These are phyloP conservation scores for Rhinoderma darwinii DNA, from an alignment of 2,113 vertebrate species.

Conservation along the genomic window DNA sequence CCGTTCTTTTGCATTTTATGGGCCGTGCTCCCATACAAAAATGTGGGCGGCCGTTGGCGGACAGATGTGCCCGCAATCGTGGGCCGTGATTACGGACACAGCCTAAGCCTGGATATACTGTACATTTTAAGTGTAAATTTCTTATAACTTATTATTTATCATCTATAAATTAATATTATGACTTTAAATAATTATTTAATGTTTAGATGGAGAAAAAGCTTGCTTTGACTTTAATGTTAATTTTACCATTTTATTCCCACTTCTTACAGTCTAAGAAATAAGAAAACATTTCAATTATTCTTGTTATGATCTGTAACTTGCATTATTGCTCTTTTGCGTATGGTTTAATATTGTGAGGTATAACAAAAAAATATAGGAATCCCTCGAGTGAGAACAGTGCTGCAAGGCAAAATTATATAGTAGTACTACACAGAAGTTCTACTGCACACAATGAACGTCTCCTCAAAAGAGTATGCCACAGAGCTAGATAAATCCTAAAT, in stretches of 20 bases:
- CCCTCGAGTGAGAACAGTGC: not conserved
- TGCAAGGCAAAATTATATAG: not conserved
- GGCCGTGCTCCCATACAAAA: too few species aligned
- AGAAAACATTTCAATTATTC: not conserved
- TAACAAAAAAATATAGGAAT: not conserved
- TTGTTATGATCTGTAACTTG: not conserved
- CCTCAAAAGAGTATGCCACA: not conserved
- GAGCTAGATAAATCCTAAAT: slow-evolving; percentile 14
- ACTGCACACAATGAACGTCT: not conserved
- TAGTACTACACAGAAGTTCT: not conserved
- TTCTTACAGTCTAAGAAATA: not conserved
- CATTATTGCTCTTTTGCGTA: slow-evolving; percentile 4
- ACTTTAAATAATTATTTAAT: not conserved
- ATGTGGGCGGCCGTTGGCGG: too few species aligned
- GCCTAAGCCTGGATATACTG: too few species aligned
- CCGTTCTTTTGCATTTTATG: too few species aligned
- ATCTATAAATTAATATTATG: not conserved
- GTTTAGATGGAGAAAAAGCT: not conserved
- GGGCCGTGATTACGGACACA: too few species aligned
- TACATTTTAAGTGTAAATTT: not conserved
- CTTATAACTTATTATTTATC: not conserved
- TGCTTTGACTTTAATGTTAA: not conserved
- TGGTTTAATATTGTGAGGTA: not conserved
- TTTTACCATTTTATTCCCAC: not conserved
- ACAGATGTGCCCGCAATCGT: too few species aligned